A percentile compares a stretch with the other conserved stretches of the same genome.
Evolutionary conservation across 2,888 invertebrate species (phyloP).

Genomic region (Tridacna crocea): DNA sequence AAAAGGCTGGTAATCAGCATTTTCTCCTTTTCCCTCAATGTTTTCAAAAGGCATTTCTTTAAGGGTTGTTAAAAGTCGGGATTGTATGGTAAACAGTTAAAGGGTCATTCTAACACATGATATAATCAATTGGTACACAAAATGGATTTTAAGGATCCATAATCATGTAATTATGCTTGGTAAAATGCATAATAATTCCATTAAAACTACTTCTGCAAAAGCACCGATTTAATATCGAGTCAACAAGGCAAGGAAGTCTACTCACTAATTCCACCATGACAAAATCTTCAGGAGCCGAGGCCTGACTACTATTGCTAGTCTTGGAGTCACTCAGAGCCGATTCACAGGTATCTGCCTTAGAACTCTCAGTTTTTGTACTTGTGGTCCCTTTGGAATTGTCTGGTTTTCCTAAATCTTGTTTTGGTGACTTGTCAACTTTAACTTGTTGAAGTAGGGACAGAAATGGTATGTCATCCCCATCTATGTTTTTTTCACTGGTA

Average conservation of each 20-base stretch:
- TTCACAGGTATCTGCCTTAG: constrained; percentile 48
- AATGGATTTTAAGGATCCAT: no score
- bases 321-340: constrained; percentile 63
- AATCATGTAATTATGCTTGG: no score
- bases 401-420: constrained; percentile 27
- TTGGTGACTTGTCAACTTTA: constrained; percentile 32
- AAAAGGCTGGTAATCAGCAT: no score
- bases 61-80: no score
- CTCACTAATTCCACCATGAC: constrained; percentile 90
- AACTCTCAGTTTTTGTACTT: constrained; percentile 56
- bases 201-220: no score
- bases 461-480: constrained; percentile 80
- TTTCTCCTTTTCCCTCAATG: no score
- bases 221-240: no score
- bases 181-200: no score
- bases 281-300: constrained; percentile 87
- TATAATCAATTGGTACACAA: no score
- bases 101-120: no score
- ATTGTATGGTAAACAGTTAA: no score
- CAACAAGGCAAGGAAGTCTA: constrained; percentile 52
- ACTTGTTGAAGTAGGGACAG: constrained; percentile 74
- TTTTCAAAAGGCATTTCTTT: no score
- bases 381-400: constrained; percentile 43
- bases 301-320: constrained; percentile 70
- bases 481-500: constrained; percentile 61